These are phyloP conservation scores for Scophthalmus maximus DNA, from an alignment of 2,113 vertebrate genomes.

Conservation along the genomic window DNA sequence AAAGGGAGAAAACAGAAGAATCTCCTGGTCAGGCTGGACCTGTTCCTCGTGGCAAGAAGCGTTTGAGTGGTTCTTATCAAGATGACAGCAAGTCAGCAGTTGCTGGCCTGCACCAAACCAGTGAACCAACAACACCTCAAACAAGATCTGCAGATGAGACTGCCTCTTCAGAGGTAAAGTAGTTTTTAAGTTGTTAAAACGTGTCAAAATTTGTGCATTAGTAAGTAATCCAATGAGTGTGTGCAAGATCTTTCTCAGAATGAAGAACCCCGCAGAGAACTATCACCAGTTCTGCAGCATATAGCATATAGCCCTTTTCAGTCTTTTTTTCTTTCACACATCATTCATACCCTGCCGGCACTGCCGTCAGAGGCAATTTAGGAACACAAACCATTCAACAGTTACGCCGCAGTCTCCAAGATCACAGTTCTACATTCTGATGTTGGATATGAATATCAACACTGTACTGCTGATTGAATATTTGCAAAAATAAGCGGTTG, in stretches of 20 bases:
- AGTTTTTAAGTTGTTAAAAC: background rate
- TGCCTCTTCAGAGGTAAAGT: conserved; percentile 42
- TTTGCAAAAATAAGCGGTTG: no score
- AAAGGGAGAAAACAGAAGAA: conserved; percentile 10
- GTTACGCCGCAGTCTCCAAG: no score
- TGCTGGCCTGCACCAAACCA: background rate
- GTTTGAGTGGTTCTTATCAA: conserved; percentile 32
- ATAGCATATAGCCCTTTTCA: no score
- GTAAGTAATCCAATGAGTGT: background rate
- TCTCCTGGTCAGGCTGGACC: conserved; percentile 6
- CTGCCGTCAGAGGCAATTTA: no score
- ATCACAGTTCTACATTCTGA: no score
- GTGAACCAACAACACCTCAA: conserved; percentile 24
- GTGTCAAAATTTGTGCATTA: background rate
- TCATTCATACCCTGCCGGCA: no score
- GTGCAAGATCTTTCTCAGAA: background rate
- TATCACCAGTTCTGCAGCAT: background rate
- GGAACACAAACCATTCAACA: no score
- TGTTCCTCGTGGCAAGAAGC: conserved; percentile 30
- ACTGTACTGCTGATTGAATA: no score
- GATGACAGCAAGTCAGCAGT: conserved; percentile 26
- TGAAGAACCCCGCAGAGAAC: background rate
- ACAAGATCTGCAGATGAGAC: conserved; percentile 41
- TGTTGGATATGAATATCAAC: no score
- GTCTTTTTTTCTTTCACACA: no score